phyloP scores from a whole-genome alignment of 2,797 vertebrate species.

The Pogonophryne albipinna region DNA sequence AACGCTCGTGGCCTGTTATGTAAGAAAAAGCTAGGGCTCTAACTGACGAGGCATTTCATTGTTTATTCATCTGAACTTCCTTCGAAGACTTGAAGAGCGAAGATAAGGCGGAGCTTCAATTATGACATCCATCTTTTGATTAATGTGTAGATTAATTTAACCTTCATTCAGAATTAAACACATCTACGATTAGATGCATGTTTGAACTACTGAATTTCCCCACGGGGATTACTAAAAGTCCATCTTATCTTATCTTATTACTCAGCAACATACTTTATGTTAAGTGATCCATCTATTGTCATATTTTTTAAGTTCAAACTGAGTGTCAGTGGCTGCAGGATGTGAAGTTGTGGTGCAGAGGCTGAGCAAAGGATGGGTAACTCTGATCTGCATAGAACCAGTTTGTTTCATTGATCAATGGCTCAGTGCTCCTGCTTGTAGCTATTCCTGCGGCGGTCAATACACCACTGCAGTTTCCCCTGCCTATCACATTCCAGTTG shows the following conservation, averaged over 20 bases:
- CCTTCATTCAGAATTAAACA: neutral
- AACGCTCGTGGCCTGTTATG: conserved; percentile 48
- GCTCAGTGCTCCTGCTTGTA: conserved; percentile 68
- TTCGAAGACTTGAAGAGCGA: conserved; percentile 13
- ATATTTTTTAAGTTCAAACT: conserved; percentile 1
- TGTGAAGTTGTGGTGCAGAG: conserved; percentile 59
- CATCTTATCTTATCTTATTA: no score
- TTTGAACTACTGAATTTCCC: no score
- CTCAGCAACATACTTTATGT: neutral
- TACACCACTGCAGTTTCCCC: conserved; percentile 76
- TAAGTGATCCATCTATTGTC: conserved; percentile 23
- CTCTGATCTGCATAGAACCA: conserved; percentile 68
- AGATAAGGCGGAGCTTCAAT: neutral
- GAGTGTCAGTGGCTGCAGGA: conserved; percentile 37
- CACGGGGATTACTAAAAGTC: no score
- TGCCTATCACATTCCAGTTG: conserved; percentile 75
- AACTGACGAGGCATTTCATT: conserved; percentile 24
- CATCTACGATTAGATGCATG: neutral
- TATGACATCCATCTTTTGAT: neutral
- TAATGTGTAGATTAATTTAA: conserved; percentile 3
- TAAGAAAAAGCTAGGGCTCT: conserved; percentile 59
- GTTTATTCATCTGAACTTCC: conserved; percentile 22
- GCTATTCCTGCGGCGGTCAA: conserved; percentile 82
- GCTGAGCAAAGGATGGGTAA: conserved; percentile 49
- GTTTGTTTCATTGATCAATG: conserved; percentile 79